Conservation (phyloP, 1,140 invertebrate genomes). For the Lanistes nyassanus region DNA sequence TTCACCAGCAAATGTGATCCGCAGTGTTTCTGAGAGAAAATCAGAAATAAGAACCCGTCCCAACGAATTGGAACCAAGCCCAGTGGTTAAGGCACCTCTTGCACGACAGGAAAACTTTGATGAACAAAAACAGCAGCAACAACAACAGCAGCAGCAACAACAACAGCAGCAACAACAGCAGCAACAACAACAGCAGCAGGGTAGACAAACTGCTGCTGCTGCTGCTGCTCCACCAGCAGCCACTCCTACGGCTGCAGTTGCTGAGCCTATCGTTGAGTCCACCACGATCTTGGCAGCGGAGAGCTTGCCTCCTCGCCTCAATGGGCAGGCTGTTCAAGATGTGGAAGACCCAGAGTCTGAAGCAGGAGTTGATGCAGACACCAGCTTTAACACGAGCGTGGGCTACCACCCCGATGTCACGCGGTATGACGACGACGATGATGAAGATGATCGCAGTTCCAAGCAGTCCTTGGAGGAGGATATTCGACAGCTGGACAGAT, state of each 20-base stretch:
- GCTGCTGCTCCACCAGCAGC: background rate
- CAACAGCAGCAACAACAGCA: too few species aligned
- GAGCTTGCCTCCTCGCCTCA: conserved; percentile 25
- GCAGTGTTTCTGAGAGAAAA: background rate
- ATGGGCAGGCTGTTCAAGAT: conserved; percentile 37
- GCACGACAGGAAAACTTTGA: conserved; percentile 26
- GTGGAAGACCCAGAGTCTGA: background rate
- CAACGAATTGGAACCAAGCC: conserved; percentile 22
- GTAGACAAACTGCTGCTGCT: background rate
- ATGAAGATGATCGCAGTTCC: conserved; percentile 37
- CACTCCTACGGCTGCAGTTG: background rate
- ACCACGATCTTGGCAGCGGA: background rate
- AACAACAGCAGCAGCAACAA: conserved; percentile 9
- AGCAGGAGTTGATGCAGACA: conserved; percentile 26
- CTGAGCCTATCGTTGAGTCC: background rate
- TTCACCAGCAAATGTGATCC: conserved; percentile 45
- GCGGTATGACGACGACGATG: conserved; percentile 40
- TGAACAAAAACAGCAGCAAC: conserved; percentile 14
- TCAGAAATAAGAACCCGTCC: background rate
- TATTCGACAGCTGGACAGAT: conserved; percentile 51
- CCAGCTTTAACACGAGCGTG: conserved; percentile 35
- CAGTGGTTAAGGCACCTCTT: conserved; percentile 30
- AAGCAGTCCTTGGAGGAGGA: conserved; percentile 55
- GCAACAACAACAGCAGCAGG: conserved; percentile 10
- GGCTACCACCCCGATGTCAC: conserved; percentile 54